Conservation (phyloP, 2,113 vertebrate genomes). For the Cervus canadensis region DNA sequence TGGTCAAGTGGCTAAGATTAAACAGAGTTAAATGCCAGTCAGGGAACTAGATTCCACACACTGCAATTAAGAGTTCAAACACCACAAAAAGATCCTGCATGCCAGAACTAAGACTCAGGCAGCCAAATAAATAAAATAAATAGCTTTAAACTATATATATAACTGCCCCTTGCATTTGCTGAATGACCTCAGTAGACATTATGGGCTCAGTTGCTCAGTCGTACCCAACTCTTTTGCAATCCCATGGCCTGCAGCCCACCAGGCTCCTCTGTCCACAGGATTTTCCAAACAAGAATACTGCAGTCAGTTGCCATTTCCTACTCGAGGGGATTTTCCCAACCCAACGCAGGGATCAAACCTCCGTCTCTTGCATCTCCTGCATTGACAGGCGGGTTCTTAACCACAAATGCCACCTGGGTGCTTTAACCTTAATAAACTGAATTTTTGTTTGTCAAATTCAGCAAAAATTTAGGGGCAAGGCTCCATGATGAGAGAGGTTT, state of each 20-base stretch:
- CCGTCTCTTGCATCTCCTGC: accelerated
- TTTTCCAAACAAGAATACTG: background rate
- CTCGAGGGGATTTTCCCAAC: background rate
- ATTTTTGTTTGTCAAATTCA: background rate
- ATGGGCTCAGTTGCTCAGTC: background rate
- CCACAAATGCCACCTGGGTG: background rate
- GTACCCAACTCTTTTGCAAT: background rate
- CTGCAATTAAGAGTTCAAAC: background rate
- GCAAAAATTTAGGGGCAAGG: background rate
- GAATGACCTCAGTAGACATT: background rate
- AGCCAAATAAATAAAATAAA: background rate
- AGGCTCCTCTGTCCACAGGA: background rate
- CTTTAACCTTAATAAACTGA: background rate
- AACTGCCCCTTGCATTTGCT: background rate
- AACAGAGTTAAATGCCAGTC: background rate
- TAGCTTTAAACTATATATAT: background rate
- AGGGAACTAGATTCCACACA: background rate
- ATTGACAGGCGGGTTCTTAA: background rate
- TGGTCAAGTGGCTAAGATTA: background rate
- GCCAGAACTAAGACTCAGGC: background rate
- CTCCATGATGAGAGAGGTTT: background rate
- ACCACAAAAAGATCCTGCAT: background rate
- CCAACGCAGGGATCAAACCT: background rate
- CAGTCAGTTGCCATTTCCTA: background rate
- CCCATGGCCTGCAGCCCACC: background rate